These are phyloP conservation scores for Arrhopalites spinosus DNA, from an alignment of 2,888 invertebrate species.

Conservation along the genomic window DNA sequence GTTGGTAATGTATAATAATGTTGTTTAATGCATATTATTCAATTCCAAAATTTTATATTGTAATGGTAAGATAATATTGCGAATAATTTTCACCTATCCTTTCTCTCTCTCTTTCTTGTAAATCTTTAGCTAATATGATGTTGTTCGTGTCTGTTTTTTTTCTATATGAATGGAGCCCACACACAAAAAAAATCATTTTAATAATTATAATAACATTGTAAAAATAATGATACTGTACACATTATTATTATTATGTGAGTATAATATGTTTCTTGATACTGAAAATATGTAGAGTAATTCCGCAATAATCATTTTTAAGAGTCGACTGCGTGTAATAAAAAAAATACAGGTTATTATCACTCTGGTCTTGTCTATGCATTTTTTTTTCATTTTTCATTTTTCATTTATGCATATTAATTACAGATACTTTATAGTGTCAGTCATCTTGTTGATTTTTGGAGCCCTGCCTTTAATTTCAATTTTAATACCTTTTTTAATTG, in stretches of 20 bases:
- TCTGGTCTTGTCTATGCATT: too few species aligned
- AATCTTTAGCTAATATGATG: background rate
- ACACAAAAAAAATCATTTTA: background rate
- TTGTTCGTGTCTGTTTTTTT: background rate
- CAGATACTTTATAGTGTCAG: too few species aligned
- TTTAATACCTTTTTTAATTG: too few species aligned
- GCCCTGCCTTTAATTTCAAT: too few species aligned
- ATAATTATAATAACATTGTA: background rate
- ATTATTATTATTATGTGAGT: background rate
- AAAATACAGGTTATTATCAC: background rate
- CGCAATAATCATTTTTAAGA: background rate
- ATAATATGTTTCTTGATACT: background rate
- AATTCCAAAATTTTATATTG: too few species aligned
- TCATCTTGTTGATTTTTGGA: too few species aligned
- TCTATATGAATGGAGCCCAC: background rate
- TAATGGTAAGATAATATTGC: too few species aligned
- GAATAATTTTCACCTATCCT: background rate
- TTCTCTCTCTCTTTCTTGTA: background rate
- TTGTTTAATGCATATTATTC: too few species aligned
- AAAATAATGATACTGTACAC: background rate
- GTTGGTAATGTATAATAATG: too few species aligned
- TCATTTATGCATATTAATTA: too few species aligned
- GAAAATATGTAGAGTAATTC: too few species aligned
- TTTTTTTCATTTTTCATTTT: too few species aligned
- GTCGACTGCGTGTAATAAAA: background rate